Evolutionary conservation across 1,140 invertebrate species (phyloP).

Genomic region (Oreohelix idahoensis): DNA sequence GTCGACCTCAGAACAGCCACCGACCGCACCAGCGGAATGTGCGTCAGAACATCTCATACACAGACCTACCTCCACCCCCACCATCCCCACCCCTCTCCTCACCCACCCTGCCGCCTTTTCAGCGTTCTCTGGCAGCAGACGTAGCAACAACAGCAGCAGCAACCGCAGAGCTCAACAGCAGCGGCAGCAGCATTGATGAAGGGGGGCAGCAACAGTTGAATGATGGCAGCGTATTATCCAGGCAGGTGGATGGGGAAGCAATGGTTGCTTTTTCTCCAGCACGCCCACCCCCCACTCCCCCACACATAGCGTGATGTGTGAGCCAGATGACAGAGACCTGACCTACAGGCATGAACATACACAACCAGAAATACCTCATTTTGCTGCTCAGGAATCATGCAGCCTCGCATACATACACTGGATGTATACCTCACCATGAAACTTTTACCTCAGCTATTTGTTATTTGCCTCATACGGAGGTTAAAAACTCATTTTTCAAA

Average conservation of each 20-base stretch:
- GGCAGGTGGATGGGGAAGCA: conserved; percentile 17
- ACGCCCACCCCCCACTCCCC: not conserved
- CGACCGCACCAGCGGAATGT: not conserved
- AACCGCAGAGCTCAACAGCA: conserved; percentile 26
- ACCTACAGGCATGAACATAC: not conserved
- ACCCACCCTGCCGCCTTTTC: conserved; percentile 23
- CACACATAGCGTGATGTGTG: conserved; percentile 25
- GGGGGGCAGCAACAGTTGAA: conserved; percentile 7
- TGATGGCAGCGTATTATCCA: conserved; percentile 27
- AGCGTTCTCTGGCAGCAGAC: conserved; percentile 15
- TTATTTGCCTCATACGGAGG: not conserved
- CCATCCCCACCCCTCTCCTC: conserved; percentile 16
- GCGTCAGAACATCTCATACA: not conserved
- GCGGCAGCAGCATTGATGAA: conserved; percentile 23
- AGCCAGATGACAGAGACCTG: conserved; percentile 9
- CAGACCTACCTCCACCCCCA: conserved; percentile 23
- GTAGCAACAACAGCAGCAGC: conserved; percentile 1
- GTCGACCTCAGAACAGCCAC: conserved; percentile 5
- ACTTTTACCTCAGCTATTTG: conserved; percentile 20
- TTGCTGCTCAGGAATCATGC: conserved; percentile 31
- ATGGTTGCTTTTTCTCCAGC: conserved; percentile 11
- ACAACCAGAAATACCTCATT: conserved; percentile 33
- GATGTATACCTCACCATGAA: conserved; percentile 25
- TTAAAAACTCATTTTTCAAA: not conserved
- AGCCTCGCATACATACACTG: conserved; percentile 13